Evolutionary conservation across 2,797 vertebrate genomes (phyloP), one percentile per base, ranked within the genome.

Genomic region (Pyrrhura leucotis): DNA sequence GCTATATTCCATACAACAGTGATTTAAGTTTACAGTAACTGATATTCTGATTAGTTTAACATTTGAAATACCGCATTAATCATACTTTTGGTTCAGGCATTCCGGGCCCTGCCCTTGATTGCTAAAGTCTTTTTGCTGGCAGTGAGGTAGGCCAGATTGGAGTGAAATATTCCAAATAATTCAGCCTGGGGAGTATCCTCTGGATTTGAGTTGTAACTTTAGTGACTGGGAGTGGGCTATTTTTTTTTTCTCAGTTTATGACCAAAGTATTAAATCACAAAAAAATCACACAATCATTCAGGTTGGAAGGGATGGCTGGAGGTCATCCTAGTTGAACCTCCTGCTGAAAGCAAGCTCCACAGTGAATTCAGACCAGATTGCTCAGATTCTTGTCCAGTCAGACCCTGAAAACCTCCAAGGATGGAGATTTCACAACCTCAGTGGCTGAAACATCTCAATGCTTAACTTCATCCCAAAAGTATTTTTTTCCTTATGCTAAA

Each of bases 241-340:
- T 88, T 96, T 96, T 96, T 93, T 96, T 96, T 96, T 90, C 91
- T 91, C 76, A 62, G 77, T 92, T 95, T 97, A 96, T 89, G 77
- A 94, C 78, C 87, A 73, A 68, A 85, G 93, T 95, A 96, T 92
- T 92, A 97, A 90, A 96, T 94, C 66, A 87, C 62, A 86, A 90
- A 90, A 88, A 90, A 90, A 90, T 94, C 85, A 90, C 58, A 91
- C 48, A 69, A 73, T 76, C 77, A 79, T 82, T 89, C 89, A 90
- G 71, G 42, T 69, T 89, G 87, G 67, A 96, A 87, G 44, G 12
- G 50, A 87, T 6, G 17, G 79, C 84, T 58, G 48, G 31, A 92
- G 66, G 59, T 90, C 88, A 81, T 35, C 16, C 14, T 54, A 63
- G 45, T 44, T 82, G 59, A 93, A 79, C 35, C 63, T 92, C 31